Conservation (phyloP, 2,797 vertebrate genomes). For the Furcifer pardalis region DNA sequence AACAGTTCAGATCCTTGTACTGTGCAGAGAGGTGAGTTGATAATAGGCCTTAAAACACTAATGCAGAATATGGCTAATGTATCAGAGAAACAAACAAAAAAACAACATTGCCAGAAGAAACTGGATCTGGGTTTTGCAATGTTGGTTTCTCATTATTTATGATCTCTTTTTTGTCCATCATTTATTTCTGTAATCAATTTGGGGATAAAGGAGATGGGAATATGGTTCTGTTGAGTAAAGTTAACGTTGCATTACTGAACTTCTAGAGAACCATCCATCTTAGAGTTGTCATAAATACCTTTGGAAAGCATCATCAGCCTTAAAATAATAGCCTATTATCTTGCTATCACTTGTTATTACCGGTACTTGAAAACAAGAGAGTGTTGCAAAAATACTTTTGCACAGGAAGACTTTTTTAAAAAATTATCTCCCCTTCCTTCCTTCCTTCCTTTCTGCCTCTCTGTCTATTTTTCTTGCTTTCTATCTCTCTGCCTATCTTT, state of each 20-base stretch:
- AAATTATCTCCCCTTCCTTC: background rate
- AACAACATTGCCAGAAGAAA: background rate
- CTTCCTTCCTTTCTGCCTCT: background rate
- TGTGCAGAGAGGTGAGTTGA: slow-evolving; percentile 13
- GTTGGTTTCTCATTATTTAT: background rate
- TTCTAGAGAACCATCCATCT: background rate
- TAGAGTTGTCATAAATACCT: background rate
- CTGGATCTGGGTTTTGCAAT: background rate
- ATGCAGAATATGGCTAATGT: slow-evolving; percentile 3
- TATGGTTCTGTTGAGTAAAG: slow-evolving; percentile 4
- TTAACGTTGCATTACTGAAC: background rate
- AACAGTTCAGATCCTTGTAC: background rate
- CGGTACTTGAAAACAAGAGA: rapidly evolving
- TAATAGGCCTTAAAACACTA: slow-evolving; percentile 8
- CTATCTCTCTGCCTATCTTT: background rate
- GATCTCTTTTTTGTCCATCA: background rate
- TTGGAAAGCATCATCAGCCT: rapidly evolving
- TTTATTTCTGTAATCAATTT: slow-evolving; percentile 29
- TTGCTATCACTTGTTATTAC: background rate
- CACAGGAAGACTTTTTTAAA: background rate
- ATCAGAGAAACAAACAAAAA: background rate
- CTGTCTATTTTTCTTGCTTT: background rate
- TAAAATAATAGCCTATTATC: background rate
- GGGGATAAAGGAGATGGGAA: background rate
- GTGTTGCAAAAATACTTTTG: background rate